These are phyloP conservation scores for Colistium nudipinnis DNA, from an alignment of 2,113 vertebrate genomes.

Conservation along the genomic window DNA sequence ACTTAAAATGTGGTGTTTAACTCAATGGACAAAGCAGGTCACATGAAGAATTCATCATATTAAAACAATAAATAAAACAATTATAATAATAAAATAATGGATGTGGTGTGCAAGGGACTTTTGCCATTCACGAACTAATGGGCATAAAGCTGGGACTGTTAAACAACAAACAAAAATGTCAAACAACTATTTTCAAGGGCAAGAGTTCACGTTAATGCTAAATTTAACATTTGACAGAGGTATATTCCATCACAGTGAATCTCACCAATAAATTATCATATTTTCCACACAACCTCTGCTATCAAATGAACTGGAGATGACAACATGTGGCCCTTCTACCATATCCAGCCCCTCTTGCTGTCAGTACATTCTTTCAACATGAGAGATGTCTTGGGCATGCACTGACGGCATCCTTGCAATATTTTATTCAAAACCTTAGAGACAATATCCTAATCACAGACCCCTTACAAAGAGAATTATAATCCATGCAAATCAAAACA, in stretches of 20 bases:
- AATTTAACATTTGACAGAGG: background rate
- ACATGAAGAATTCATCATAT: too few species aligned
- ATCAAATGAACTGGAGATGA: background rate
- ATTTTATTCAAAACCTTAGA: slow-evolving; percentile 52
- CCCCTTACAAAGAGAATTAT: slow-evolving; percentile 24
- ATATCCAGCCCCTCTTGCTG: slow-evolving; percentile 4
- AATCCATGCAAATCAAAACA: slow-evolving; percentile 26
- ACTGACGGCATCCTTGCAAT: slow-evolving; percentile 39
- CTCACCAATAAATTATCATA: background rate
- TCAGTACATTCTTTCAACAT: slow-evolving; percentile 17
- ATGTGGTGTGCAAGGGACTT: too few species aligned
- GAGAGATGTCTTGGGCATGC: slow-evolving; percentile 10
- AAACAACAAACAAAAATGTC: too few species aligned
- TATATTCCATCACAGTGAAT: background rate
- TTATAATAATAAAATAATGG: too few species aligned
- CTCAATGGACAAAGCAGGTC: too few species aligned
- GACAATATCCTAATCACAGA: slow-evolving; percentile 56
- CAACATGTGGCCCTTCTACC: slow-evolving; percentile 27
- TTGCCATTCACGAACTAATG: too few species aligned
- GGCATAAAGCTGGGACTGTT: too few species aligned
- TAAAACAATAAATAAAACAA: too few species aligned
- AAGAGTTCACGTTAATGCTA: background rate
- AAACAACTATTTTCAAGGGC: too few species aligned
- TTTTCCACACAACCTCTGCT: background rate
- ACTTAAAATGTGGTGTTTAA: too few species aligned